Conservation (phyloP, 2,888 invertebrate genomes). For the Dynastes grantii region DNA sequence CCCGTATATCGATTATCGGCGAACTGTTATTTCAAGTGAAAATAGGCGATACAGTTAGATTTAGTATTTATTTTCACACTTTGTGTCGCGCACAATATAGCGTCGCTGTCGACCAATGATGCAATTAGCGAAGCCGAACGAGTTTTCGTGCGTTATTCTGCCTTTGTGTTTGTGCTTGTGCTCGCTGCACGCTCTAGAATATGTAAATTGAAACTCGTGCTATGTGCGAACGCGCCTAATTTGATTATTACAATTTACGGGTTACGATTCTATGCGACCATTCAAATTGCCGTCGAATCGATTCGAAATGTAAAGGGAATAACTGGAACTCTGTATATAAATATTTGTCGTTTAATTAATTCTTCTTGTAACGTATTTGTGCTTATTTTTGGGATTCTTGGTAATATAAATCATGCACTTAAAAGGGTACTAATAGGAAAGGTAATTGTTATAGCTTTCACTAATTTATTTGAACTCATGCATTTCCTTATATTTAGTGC, state of each 20-base stretch:
- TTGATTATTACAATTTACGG: conserved; percentile 45
- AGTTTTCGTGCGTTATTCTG: conserved; percentile 22
- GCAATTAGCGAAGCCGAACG: conserved; percentile 23
- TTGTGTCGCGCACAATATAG: conserved; percentile 9
- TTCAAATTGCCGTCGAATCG: conserved; percentile 18
- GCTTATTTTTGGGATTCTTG: neutral
- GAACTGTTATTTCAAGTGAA: conserved; percentile 51
- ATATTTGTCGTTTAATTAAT: conserved; percentile 25
- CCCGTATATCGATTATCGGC: conserved; percentile 28
- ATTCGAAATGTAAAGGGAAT: conserved; percentile 13
- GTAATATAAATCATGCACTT: too few species aligned
- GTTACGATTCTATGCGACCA: conserved; percentile 13
- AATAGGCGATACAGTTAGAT: conserved; percentile 53
- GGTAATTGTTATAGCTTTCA: too few species aligned
- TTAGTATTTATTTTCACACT: conserved; percentile 48
- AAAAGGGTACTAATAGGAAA: too few species aligned
- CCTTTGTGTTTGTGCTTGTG: conserved; percentile 18
- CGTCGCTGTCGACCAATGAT: conserved; percentile 2
- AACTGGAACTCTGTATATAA: conserved; percentile 31
- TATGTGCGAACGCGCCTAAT: conserved; percentile 33
- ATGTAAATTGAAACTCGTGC: conserved; percentile 42
- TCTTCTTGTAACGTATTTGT: neutral
- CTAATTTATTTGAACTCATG: too few species aligned
- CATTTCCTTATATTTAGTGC: too few species aligned
- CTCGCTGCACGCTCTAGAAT: conserved; percentile 22